Evolutionary conservation across 2,113 vertebrate genomes (phyloP), one percentile per base, ranked within the genome.

Genomic region (Calyptomena viridis): DNA sequence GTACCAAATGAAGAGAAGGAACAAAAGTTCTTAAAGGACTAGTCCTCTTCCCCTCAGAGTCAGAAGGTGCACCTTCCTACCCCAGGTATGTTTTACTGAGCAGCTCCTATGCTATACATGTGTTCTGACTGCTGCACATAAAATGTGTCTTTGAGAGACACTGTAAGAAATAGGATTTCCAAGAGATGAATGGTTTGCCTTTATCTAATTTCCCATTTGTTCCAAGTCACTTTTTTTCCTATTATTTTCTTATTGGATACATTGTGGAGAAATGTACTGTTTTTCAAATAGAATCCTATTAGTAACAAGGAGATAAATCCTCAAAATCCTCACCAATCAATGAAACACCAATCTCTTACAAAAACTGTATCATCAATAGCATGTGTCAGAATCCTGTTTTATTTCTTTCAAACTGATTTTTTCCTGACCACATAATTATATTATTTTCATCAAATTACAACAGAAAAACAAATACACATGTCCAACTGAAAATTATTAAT

Each of bases 381-480:
- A 1, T 46, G 39, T 35, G 33, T 84, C 66, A 58, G 53, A 85
- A 78, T 55, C 64, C 21, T 44, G 20, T 80, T 91, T 87, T 53
- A 68, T 33, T 89, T 94, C 78, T 94, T 80, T 91, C 62, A 40
- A 64, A 67, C 30, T 49, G 13, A 88, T 87, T 71, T 87, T 39
- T 95, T 94, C 78, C 90, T 93, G 83, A 84, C 14, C 47, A 69
- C 59, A 84, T 19, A 58, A 58, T 59, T 19, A 35, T 90, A 84
- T 13, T 49, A 76, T 74, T 93, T 72, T 88, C 23, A 88, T 68
- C 18, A 93, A 93, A 94, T 49, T 94, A 83, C 50, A 96, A 92
- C 67, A 90, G 66, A 90, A 86, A 80, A 63, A 11, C 23, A 58
- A 84, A 46, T 10, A 62, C 30, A 58, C 8, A 30, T 1, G 1